Evolutionary conservation across 2,888 invertebrate species (phyloP), one percentile per base, ranked within the genome.

Genomic region (Megalurothrips usitatus): DNA sequence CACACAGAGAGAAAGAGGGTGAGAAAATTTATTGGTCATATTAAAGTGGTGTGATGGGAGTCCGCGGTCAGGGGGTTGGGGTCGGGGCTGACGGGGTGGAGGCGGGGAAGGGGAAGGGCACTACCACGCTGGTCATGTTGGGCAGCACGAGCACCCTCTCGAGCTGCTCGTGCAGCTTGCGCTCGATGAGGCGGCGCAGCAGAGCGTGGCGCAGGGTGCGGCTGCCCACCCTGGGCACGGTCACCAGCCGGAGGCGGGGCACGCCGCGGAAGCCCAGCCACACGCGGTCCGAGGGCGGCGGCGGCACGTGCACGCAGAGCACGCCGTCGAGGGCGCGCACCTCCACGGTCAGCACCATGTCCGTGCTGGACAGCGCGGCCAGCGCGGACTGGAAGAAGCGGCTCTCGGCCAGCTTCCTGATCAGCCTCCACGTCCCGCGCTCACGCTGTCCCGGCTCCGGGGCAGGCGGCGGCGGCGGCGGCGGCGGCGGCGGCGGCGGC

Each of bases 221-320:
- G 68, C 11, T 68, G 68, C 68, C 68, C 23, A 68, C 68, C 68
- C 68, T 3, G 6, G 68, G 68, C 68, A 68, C 68, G 1, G 23
- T 23, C 68, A 26, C 68, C 68, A 68, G 68, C 23, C 68, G 68
- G n/a, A 68, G 26, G 68, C 68, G 23, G 23, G 68, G 68, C 68
- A 68, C 68, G 68, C 68, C 68, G 68, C 68, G 68, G 68, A 68
- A 68, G 23, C 68, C 68, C 23, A 68, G 68, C 68, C 68, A 68
- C 9, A 68, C 68, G 68, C 68, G 68, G 23, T 68, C 68, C 23
- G 68, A 68, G 68, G 68, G 68, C 68, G 68, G 68, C 68, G 68
- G 68, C 68, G 68, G 68, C 68, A 68, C 68, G 68, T 68, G 68
- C 0, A 68, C 23, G 23, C n/a, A 19, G 23, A 68, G 68, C 68